These are phyloP conservation scores for Diceros bicornis DNA, from an alignment of 2,797 vertebrate genomes.

Conservation along the genomic window DNA sequence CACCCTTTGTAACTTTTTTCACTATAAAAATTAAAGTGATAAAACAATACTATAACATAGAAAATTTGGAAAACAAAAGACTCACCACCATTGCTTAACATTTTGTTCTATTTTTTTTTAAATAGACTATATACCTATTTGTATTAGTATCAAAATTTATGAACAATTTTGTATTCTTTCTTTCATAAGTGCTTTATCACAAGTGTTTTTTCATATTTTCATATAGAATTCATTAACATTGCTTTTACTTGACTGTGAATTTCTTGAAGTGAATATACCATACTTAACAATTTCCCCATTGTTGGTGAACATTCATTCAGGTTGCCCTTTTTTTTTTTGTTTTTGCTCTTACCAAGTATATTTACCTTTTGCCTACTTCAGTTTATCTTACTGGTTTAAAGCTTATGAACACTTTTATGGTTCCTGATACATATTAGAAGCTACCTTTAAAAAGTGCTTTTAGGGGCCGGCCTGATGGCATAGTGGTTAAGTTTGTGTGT, in stretches of 20 bases:
- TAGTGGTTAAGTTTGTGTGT: too few species aligned
- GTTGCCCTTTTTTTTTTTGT: not conserved
- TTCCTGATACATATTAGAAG: conserved; percentile 8
- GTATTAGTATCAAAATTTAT: not conserved
- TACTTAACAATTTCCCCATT: not conserved
- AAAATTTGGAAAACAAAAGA: conserved; percentile 31
- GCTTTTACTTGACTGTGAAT: not conserved
- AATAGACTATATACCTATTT: not conserved
- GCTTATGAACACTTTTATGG: not conserved
- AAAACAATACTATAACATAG: not conserved
- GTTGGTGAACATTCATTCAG: not conserved
- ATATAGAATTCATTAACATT: conserved; percentile 21
- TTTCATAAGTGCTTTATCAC: conserved; percentile 12
- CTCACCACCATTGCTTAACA: not conserved
- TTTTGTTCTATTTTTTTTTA: conserved; percentile 14
- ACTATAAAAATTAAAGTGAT: not conserved
- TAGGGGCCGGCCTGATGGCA: not conserved
- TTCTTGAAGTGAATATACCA: not conserved
- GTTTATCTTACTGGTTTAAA: conserved; percentile 23
- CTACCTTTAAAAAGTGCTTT: conserved; percentile 26
- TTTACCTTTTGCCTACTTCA: conserved; percentile 36
- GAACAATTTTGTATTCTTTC: conserved; percentile 22
- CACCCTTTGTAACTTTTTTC: not conserved
- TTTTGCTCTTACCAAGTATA: not conserved
- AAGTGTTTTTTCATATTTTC: conserved; percentile 58